Evolutionary conservation across 2,888 invertebrate species (phyloP).

Genomic region (Protodeltote pygarga): DNA sequence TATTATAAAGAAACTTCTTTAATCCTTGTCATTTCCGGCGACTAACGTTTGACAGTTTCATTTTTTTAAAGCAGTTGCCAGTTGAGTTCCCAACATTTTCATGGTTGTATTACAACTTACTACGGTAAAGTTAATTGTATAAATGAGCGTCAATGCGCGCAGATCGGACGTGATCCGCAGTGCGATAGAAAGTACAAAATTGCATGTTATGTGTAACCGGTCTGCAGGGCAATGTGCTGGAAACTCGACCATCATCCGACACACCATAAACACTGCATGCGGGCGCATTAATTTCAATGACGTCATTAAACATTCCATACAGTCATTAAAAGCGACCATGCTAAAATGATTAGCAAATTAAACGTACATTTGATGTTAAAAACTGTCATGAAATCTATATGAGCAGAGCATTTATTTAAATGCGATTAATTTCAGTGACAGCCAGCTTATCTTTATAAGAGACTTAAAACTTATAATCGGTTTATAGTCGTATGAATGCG

Average conservation of each 20-base stretch:
- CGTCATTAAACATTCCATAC: slow-evolving; percentile 32
- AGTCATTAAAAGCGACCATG: slow-evolving; percentile 13
- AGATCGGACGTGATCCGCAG: slow-evolving; percentile 15
- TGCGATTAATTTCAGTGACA: slow-evolving; percentile 20
- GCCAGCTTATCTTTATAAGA: slow-evolving; percentile 30
- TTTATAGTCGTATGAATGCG: slow-evolving; percentile 37
- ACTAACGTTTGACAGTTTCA: slow-evolving; percentile 1
- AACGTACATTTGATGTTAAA: slow-evolving; percentile 23
- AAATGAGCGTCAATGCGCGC: slow-evolving; percentile 24
- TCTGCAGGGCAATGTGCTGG: slow-evolving; percentile 56
- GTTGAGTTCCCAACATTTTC: slow-evolving; percentile 32
- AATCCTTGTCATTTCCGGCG: too few species aligned
- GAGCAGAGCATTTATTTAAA: slow-evolving; percentile 6
- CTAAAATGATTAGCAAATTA: slow-evolving; percentile 17
- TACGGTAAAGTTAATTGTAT: slow-evolving; percentile 27
- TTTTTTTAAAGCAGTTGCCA: slow-evolving; percentile 13
- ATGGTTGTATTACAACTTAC: slow-evolving; percentile 26
- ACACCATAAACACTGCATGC: slow-evolving; percentile 53
- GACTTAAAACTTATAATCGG: slow-evolving; percentile 27
- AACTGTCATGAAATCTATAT: slow-evolving; percentile 19
- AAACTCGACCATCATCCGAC: slow-evolving; percentile 60
- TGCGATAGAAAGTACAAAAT: slow-evolving; percentile 74
- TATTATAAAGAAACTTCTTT: too few species aligned
- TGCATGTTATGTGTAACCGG: slow-evolving; percentile 57
- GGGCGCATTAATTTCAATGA: slow-evolving; percentile 59